Base-by-base conservation (phyloP, 2,888 invertebrate species). In the Orthosia cruda region DNA sequence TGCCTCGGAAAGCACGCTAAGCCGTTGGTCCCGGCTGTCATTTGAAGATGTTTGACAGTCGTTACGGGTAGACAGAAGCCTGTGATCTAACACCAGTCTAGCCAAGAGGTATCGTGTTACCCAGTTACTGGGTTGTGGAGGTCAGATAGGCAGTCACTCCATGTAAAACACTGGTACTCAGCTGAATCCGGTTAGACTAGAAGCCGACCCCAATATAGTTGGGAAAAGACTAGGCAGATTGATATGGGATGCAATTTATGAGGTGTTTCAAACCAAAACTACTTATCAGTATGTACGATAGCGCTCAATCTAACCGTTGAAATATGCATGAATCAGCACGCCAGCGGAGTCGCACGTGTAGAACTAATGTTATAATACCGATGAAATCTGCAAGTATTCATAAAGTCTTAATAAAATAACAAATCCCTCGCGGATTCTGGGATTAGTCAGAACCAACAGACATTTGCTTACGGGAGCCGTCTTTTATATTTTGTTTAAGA, bases 231-330 rank as follows among this genome's bases (percentile, higher is more conserved):
- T n/a, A n/a, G n/a, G n/a, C n/a, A n/a, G n/a, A n/a, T n/a, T n/a
- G n/a, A 23, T 55, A 67, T 55, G 20, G n/a, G 47, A 16, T n/a
- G 32, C 65, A 62, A 57, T 52, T 80, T 61, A 65, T 26, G 15
- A 59, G 13, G 50, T 20, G 45, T 81, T 77, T 62, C 57, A 62
- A 65, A 76, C 26, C 2, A 50, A 62, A 71, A 70, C 32, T 3
- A 50, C 47, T 67, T 74, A 78, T 74, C 77, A 61, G 66, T 66
- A 52, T 67, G 50, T 66, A 75, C 55, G 81, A 76, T 81, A 76
- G 47, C 77, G 40, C 16, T 52, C 26, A 62, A 65, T 81, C 20
- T 57, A 71, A 76, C 55, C 55, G 50, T 76, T 69, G 32, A 54
- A 80, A 74, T 74, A 69, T 59, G 64, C 23, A 64, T 81, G 70